Evolutionary conservation across 37 sponge, comb jelly and placozoan genomes (phyloP).

Genomic region (Dysidea cf. avara): DNA sequence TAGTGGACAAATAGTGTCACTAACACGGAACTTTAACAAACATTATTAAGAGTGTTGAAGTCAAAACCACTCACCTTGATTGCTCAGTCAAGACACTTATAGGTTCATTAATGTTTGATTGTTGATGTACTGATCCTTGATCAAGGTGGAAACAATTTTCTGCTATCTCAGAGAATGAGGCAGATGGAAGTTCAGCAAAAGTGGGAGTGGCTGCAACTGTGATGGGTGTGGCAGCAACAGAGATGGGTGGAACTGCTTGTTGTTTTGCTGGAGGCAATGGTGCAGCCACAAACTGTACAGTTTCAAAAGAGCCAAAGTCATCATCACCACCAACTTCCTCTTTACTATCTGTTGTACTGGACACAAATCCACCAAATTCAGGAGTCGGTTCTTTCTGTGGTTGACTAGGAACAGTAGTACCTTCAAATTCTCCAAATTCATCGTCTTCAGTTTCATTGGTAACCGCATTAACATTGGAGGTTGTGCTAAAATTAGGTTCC

Average conservation of each 20-base stretch:
- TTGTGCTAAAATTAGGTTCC: not conserved
- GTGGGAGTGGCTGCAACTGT: too few species aligned
- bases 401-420: not conserved
- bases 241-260: not conserved
- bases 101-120: too few species aligned
- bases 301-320: not conserved
- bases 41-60: too few species aligned
- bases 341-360: not conserved
- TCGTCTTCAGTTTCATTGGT: not conserved
- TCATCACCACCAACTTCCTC: not conserved
- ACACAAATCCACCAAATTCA: conserved; percentile 1
- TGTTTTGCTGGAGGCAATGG: too few species aligned
- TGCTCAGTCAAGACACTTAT: too few species aligned
- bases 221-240: not conserved
- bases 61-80: too few species aligned
- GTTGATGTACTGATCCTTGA: too few species aligned
- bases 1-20: too few species aligned
- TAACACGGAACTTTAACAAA: too few species aligned
- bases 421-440: conserved; percentile 43
- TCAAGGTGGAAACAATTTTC: too few species aligned
- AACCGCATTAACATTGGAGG: not conserved
- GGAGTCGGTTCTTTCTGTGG: not conserved
- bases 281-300: not conserved
- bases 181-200: too few species aligned
- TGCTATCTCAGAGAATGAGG: too few species aligned